Base-by-base conservation (phyloP, 2,113 vertebrate species). In the Amphiprion ocellaris region DNA sequence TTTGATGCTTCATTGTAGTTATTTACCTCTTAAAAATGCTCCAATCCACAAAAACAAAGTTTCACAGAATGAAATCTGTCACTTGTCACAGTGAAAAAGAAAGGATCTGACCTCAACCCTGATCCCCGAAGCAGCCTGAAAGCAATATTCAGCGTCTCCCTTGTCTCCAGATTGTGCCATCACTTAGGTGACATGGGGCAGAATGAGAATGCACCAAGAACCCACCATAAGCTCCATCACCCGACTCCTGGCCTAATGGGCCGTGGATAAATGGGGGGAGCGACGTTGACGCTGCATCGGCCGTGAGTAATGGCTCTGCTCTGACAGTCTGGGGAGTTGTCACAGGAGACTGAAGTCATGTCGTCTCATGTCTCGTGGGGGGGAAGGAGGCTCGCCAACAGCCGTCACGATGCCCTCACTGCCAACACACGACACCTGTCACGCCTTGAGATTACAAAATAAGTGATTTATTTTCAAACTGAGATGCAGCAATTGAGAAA, bases 241-340 rank as follows among this genome's bases (percentile, higher is more conserved):
- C 77, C 72, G 76, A 60, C 82, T 55, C 59, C 10, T 47, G 2
- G 56, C 58, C 70, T 87, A 88, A 90, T 90, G 89, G 71, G 26
- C 76, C 71, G 59, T 74, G 69, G 84, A 72, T 52, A 81, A 88
- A 67, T 11, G 19, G 0, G 74, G 26, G 71, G 65, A 71, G 83
- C 21, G 81, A 81, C 52, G 75, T 56, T 66, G 87, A 86, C 87
- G 50, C 53, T 24, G 66, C 76, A 53, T 75, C 71, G 66, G 74
- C 58, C 49, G 4, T 84, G 91, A 90, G 79, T 86, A 82, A 90
- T 79, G 84, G 59, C 70, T 77, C 16, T 16, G 33, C 33, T 9
- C 54, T 23, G 69, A 55, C 79, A 59, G 4, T 28, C 69, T 19
- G 66, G 49, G 54, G 68, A 75, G 65, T 26, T 58, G 62, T 69